A percentile compares a stretch with the other conserved stretches of the same genome.
Conservation (phyloP, 2,797 vertebrate species). For the Allobates femoralis region DNA sequence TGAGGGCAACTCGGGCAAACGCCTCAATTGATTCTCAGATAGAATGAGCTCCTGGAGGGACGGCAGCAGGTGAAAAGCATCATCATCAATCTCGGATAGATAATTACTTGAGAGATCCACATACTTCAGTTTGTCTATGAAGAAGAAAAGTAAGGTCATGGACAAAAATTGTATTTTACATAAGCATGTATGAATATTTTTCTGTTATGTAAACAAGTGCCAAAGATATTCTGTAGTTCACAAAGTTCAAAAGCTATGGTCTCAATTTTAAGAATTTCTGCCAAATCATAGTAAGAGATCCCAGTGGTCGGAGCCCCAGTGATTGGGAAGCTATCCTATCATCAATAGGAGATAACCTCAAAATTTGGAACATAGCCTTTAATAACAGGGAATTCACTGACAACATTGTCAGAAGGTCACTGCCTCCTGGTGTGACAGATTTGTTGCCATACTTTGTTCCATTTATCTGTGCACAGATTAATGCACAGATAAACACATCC, state of each 20-base stretch:
- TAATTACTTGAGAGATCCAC: constrained; percentile 82
- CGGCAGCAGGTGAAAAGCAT: constrained; percentile 73
- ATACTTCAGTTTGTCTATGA: constrained; percentile 78
- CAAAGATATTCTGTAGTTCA: neutral
- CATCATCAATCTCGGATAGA: constrained; percentile 74
- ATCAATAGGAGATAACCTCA: too few relatives aligned
- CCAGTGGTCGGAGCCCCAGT: too few relatives aligned
- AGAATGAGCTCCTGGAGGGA: constrained; percentile 80
- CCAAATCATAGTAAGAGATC: too few relatives aligned
- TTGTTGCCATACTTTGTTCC: too few relatives aligned
- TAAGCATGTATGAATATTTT: neutral
- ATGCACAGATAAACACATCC: too few relatives aligned
- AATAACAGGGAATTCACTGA: too few relatives aligned
- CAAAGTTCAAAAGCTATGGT: neutral
- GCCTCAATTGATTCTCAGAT: constrained; percentile 75
- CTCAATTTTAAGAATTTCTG: neutral
- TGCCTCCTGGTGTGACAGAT: too few relatives aligned
- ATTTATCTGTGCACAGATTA: too few relatives aligned
- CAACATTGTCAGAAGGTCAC: too few relatives aligned
- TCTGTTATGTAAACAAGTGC: neutral
- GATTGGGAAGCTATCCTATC: too few relatives aligned
- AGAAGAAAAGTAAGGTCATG: neutral
- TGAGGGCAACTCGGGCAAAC: constrained; percentile 77
- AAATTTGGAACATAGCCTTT: too few relatives aligned
- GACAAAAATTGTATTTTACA: neutral